These are phyloP conservation scores for Theocolax elegans DNA, from an alignment of 1,140 invertebrate genomes.

Conservation along the genomic window DNA sequence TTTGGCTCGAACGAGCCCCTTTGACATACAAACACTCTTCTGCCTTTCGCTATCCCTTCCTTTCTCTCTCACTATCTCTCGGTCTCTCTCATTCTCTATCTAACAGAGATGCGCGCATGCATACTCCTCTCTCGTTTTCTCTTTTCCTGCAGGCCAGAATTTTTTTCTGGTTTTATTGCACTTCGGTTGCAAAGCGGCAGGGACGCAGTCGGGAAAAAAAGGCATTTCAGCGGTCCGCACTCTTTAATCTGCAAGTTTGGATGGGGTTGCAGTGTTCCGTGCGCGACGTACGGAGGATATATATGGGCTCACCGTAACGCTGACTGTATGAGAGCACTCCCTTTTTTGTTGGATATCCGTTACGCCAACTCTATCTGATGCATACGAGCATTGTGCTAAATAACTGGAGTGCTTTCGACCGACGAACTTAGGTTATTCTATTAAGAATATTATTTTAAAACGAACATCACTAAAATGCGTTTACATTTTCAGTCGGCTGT, in stretches of 20 bases:
- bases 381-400: neutral
- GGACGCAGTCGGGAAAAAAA: neutral
- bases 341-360: neutral
- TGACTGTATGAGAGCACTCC: neutral
- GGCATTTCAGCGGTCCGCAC: slow-evolving; percentile 3
- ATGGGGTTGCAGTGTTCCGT: neutral
- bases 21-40: slow-evolving; percentile 25
- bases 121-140: neutral
- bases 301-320: neutral
- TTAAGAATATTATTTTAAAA: neutral
- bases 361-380: neutral
- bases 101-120: too few relatives aligned
- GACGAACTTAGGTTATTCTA: neutral
- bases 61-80: neutral
- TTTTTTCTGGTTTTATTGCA: neutral
- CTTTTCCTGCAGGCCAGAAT: too few relatives aligned
- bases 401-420: too few relatives aligned
- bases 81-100: too few relatives aligned
- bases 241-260: slow-evolving; percentile 6
- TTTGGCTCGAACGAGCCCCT: slow-evolving; percentile 6
- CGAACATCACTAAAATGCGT: too few relatives aligned
- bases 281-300: neutral
- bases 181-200: neutral
- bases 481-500: too few relatives aligned
- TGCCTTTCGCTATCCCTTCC: neutral